A percentile compares a stretch with the other conserved stretches of the same genome.
phyloP scores from a whole-genome alignment of 2,797 vertebrate genomes.

The Galago senegalensis region DNA sequence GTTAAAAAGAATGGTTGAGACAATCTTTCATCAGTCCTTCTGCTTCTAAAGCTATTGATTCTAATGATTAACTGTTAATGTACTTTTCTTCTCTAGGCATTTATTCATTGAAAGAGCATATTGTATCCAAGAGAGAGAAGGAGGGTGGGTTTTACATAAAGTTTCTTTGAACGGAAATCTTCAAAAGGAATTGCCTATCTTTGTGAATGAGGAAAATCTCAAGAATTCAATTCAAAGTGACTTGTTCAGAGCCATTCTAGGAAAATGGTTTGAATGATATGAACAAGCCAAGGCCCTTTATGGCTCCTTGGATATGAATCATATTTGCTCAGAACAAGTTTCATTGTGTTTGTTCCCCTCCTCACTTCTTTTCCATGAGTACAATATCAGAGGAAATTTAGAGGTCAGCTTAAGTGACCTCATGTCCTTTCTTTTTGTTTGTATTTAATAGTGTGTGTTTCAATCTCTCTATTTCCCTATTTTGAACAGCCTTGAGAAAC shows the following conservation, averaged over 20 bases:
- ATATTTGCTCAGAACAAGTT: background rate
- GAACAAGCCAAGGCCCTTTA: background rate
- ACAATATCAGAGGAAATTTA: background rate
- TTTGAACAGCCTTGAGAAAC: slow-evolving; percentile 41
- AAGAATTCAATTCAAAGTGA: background rate
- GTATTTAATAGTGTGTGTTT: background rate
- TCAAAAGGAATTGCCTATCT: background rate
- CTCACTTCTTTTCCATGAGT: background rate
- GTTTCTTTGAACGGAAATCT: slow-evolving; percentile 25
- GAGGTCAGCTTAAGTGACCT: background rate
- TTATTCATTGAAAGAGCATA: background rate
- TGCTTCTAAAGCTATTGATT: background rate
- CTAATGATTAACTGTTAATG: background rate
- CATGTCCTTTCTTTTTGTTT: background rate
- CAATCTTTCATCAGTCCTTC: background rate
- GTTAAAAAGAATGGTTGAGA: background rate
- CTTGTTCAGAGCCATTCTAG: background rate
- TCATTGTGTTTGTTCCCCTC: background rate
- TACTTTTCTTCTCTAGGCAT: background rate
- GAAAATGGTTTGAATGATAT: background rate
- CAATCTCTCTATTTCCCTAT: background rate
- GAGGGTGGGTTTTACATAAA: background rate
- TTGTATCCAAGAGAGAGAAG: background rate
- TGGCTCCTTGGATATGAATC: background rate
- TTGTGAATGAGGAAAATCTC: slow-evolving; percentile 23